Evolutionary conservation across 2,888 invertebrate species (phyloP), one percentile per base, ranked within the genome.

Genomic region (Lysandra bellargus): DNA sequence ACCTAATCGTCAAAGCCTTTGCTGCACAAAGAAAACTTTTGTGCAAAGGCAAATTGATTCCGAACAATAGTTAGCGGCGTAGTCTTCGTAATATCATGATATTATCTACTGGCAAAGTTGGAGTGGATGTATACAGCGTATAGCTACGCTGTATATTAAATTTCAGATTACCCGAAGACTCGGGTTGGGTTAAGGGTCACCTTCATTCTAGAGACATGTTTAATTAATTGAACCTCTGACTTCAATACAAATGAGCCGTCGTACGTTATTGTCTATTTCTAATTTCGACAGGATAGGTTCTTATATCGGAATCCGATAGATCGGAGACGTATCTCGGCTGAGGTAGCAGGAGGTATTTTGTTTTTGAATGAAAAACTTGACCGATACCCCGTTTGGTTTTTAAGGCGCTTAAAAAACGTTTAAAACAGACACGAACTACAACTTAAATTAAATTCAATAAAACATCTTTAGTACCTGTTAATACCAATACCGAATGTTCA

Each of bases 21-120:
- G 83, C 78, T 81, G 82, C 84, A 86, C 85, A 87, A 85, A 85
- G 85, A 85, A 82, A 83, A 84, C 83, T 84, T 83, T 83, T 84
- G 83, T 83, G 82, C 33, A 69, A 81, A 81, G 83, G 83, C 83
- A 84, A 86, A 85, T 86, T 85, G 84, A 85, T 86, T 85, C 83
- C 84, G 86, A 86, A 87, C 86, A 87, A 86, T 85, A 84, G 84
- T 79, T 83, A 80, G 81, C 69, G 78, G 80, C 37, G 76, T 73
- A 79, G 82, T 61, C 57, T 73, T 78, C 73, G 14, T 37, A 69
- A 33, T 33, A 37, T 69, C 33, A 33, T 33, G 69, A 69, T 69
- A 69, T 69, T 69, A 69, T 69, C 69, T 33, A 69, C 14, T 69
- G 69, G 37, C 69, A 37, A 69, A 69, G 69, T 69, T 69, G 17